These are phyloP conservation scores for Muscicapa striata DNA, from an alignment of 2,797 vertebrate genomes.

Conservation along the genomic window DNA sequence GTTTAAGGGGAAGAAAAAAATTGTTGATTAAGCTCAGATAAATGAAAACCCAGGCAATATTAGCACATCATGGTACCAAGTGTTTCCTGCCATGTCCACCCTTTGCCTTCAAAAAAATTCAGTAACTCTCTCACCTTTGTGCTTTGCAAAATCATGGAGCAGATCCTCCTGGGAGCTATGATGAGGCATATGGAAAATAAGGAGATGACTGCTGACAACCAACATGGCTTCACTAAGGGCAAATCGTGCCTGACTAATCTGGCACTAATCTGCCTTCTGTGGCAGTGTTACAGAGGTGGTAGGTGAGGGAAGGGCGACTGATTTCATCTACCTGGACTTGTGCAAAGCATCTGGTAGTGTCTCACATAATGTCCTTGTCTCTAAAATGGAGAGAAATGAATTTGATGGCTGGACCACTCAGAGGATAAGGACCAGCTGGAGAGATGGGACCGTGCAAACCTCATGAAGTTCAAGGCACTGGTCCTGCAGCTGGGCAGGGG, in stretches of 20 bases:
- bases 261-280: neutral
- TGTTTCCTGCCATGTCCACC: neutral
- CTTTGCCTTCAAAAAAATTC: neutral
- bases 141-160: neutral
- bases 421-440: neutral
- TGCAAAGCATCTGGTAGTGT: neutral
- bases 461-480: neutral
- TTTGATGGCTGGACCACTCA: neutral
- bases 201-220: neutral
- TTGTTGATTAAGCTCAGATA: neutral
- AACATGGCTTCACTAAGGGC: neutral
- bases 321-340: neutral
- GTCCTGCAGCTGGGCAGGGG: neutral
- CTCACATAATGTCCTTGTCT: neutral
- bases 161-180: neutral
- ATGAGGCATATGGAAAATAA: neutral
- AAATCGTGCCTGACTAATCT: neutral
- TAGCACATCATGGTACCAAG: neutral
- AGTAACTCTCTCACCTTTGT: neutral
- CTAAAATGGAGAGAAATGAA: neutral
- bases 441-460: fast-evolving
- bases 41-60: neutral
- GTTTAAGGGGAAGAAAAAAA: neutral
- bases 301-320: neutral
- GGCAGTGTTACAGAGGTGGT: neutral